Percentiles rank a stretch among this genome's conserved stretches.
Conservation (phyloP, 2,888 invertebrate species). For the Orthosia gracilis region DNA sequence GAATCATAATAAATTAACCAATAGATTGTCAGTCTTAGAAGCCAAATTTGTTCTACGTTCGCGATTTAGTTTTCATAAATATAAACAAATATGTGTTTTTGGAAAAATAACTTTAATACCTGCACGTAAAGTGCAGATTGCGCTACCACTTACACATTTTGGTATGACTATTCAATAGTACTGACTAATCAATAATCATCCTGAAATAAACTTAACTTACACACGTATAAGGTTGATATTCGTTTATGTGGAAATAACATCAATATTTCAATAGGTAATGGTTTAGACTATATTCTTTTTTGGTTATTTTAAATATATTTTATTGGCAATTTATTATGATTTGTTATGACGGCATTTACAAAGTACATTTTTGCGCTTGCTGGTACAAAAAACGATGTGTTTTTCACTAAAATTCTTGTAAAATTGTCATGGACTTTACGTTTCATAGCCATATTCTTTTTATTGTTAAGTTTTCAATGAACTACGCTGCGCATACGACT, state of each 20-base stretch:
- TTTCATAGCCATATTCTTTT: slow-evolving; percentile 51
- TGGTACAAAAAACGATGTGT: not conserved
- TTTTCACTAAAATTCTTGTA: not conserved
- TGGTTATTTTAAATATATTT: not conserved
- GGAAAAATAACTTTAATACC: not conserved
- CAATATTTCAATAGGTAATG: not conserved
- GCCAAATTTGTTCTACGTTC: not conserved
- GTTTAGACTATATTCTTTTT: not conserved
- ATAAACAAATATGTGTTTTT: not conserved
- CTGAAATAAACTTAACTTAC: not conserved
- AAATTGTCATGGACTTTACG: slow-evolving; percentile 17
- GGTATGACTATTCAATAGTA: not conserved
- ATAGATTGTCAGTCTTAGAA: not conserved
- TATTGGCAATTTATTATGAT: slow-evolving; percentile 9
- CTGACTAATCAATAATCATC: not conserved
- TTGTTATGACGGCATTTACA: not conserved
- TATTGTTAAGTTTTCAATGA: slow-evolving; percentile 37
- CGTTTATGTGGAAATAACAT: not conserved
- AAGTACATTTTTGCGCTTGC: not conserved
- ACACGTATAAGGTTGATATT: not conserved
- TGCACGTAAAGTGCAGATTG: too few species aligned
- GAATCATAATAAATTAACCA: slow-evolving; percentile 11
- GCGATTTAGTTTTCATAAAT: not conserved
- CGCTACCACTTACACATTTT: too few species aligned
- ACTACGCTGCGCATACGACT: slow-evolving; percentile 8